Evolutionary conservation across 2,888 invertebrate genomes (phyloP).

Genomic region (Dinocampus coccinellae): DNA sequence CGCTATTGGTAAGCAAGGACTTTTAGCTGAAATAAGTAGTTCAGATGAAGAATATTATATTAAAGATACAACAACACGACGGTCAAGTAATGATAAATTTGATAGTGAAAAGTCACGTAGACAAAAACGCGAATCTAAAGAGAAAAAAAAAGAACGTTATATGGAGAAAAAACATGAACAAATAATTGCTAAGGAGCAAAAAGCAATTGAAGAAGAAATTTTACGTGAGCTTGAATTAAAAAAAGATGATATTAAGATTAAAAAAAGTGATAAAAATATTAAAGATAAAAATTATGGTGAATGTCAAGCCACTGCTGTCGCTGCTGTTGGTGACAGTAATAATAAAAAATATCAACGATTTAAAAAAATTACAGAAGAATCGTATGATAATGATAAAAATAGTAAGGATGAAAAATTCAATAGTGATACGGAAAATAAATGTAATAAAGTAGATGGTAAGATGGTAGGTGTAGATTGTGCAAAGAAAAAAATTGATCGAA

Average conservation of each 20-base stretch:
- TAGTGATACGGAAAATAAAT: conserved; percentile 42
- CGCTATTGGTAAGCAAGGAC: conserved; percentile 83
- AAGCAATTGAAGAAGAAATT: conserved; percentile 66
- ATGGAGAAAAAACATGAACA: conserved; percentile 67
- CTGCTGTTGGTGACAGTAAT: conserved; percentile 10
- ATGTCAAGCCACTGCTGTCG: conserved; percentile 10
- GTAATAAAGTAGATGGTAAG: conserved; percentile 29
- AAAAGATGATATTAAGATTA: conserved; percentile 42
- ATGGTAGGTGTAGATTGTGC: neutral
- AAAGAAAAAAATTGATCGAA: conserved; percentile 16
- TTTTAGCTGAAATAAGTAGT: conserved; percentile 77
- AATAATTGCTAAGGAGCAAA: conserved; percentile 66
- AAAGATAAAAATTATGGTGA: conserved; percentile 23
- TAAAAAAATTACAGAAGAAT: conserved; percentile 28
- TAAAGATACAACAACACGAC: conserved; percentile 45
- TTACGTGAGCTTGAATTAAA: conserved; percentile 62
- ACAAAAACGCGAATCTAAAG: conserved; percentile 63
- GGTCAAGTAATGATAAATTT: conserved; percentile 41
- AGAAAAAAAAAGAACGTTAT: conserved; percentile 64
- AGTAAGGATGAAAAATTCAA: conserved; percentile 36
- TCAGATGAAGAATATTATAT: conserved; percentile 61
- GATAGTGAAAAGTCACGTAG: conserved; percentile 55
- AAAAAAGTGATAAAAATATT: conserved; percentile 40
- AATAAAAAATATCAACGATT: conserved; percentile 40
- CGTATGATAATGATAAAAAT: conserved; percentile 38